These are phyloP conservation scores for Xenopus petersii DNA, from an alignment of 2,797 vertebrate genomes.

Conservation along the genomic window DNA sequence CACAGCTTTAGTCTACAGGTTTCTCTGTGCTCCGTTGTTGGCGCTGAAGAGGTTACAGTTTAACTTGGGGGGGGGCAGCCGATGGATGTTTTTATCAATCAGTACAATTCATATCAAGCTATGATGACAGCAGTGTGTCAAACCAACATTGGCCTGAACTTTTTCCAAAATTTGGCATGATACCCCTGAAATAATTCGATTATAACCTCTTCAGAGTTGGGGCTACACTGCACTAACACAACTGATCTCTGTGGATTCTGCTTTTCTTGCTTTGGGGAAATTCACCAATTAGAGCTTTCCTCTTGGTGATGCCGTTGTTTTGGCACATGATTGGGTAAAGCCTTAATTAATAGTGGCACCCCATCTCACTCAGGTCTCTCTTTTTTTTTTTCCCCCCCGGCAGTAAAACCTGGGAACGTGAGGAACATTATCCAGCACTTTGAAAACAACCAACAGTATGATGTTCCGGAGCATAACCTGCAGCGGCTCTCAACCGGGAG, in stretches of 20 bases:
- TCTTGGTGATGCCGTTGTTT: neutral
- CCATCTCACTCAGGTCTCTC: neutral
- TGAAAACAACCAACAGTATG: conserved; percentile 79
- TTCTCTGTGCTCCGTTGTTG: too few relatives aligned
- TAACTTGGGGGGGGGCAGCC: too few relatives aligned
- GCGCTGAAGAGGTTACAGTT: too few relatives aligned
- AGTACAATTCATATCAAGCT: neutral
- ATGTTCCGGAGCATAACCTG: conserved; percentile 63
- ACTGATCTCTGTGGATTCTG: conserved; percentile 3
- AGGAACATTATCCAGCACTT: conserved; percentile 94
- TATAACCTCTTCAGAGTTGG: conserved; percentile 7
- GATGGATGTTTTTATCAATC: too few relatives aligned
- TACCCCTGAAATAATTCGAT: conserved; percentile 5
- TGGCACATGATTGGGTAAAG: neutral
- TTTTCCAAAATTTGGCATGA: neutral
- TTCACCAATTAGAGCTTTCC: neutral
- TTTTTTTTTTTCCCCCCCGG: neutral
- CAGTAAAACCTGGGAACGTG: conserved; percentile 85
- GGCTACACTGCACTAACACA: conserved; percentile 16
- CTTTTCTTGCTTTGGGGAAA: neutral
- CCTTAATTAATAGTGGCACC: neutral
- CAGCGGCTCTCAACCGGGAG: conserved; percentile 82
- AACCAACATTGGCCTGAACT: neutral
- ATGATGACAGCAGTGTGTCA: neutral
- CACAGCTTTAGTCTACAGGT: too few relatives aligned